These are phyloP conservation scores for Prenolepis imparis DNA, from an alignment of 2,888 invertebrate species.

Conservation along the genomic window DNA sequence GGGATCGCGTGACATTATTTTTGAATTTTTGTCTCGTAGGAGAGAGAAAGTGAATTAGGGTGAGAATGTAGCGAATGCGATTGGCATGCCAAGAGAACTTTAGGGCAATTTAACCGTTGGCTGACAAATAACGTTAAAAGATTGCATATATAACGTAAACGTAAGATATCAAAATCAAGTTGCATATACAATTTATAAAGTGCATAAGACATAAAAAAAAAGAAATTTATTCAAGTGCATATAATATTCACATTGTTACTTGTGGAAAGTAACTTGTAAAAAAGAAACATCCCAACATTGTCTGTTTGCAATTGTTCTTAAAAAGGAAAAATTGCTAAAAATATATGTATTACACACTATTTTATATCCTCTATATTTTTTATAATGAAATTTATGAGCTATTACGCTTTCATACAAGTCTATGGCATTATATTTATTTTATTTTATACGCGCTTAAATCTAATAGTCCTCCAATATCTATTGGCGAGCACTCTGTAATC, in stretches of 20 bases:
- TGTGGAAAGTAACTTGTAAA: neutral
- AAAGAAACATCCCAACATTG: neutral
- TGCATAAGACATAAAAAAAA: neutral
- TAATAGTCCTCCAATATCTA: conserved; percentile 54
- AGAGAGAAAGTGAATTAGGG: conserved; percentile 34
- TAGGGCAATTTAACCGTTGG: conserved; percentile 29
- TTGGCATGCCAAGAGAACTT: conserved; percentile 42
- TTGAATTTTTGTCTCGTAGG: conserved; percentile 45
- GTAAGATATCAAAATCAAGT: neutral
- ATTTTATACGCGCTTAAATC: conserved; percentile 46
- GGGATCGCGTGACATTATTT: conserved; percentile 37
- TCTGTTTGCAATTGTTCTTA: neutral
- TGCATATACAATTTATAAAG: neutral
- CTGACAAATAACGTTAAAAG: conserved; percentile 26
- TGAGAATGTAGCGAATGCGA: conserved; percentile 44
- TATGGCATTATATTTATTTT: conserved; percentile 46
- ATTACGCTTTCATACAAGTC: conserved; percentile 5
- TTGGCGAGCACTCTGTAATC: conserved; percentile 55
- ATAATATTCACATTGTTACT: neutral
- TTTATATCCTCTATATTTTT: neutral
- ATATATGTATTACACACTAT: conserved; percentile 5
- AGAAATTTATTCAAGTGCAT: neutral
- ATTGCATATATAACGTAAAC: conserved; percentile 12
- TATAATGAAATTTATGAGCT: conserved; percentile 19
- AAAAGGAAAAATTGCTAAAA: conserved; percentile 3